A percentile compares a stretch with the other conserved stretches of the same genome.
These are phyloP conservation scores for Cyanoderma ruficeps DNA, from an alignment of 2,113 vertebrate genomes.

Conservation along the genomic window DNA sequence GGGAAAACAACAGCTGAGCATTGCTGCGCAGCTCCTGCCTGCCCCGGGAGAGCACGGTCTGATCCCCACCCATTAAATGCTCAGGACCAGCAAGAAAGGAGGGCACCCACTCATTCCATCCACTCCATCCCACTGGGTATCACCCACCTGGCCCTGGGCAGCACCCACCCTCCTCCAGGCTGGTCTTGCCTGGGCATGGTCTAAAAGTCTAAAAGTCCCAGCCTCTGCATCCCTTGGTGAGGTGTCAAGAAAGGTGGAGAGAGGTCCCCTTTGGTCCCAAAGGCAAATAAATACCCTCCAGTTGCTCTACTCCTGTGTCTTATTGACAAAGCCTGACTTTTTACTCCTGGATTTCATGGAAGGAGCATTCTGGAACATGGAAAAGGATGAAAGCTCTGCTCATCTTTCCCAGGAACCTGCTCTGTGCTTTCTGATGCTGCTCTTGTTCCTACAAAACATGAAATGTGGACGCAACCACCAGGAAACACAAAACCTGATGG, in stretches of 20 bases:
- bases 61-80: neutral
- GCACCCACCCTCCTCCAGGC: neutral
- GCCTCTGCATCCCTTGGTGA: neutral
- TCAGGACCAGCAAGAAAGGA: neutral
- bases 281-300: neutral
- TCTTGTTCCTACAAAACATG: neutral
- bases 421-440: neutral
- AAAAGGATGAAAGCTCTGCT: neutral
- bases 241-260: neutral
- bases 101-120: neutral
- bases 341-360: neutral
- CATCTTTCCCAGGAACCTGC: neutral
- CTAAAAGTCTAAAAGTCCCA: no score
- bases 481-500: neutral
- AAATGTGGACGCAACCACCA: neutral
- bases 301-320: neutral
- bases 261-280: neutral
- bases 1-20: slow-evolving; percentile 10
- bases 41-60: neutral
- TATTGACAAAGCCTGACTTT: neutral
- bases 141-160: rapidly evolving
- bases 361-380: neutral
- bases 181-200: neutral
- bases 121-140: neutral
- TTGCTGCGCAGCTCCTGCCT: neutral